These are phyloP conservation scores for Pharmacophagus antenor DNA, from an alignment of 2,888 invertebrate genomes.

Conservation along the genomic window DNA sequence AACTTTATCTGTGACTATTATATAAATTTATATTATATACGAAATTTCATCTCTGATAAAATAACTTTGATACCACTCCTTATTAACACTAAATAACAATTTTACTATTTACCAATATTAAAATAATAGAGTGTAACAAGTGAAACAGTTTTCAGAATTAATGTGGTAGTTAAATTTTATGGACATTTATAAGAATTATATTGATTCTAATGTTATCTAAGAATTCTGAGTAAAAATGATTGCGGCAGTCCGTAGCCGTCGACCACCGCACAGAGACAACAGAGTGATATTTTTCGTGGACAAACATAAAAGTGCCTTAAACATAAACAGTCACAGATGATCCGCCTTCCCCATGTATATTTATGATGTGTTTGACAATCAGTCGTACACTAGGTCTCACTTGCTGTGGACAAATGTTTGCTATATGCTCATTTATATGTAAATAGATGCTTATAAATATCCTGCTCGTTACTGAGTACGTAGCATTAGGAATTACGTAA, in stretches of 20 bases:
- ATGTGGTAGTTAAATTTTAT: neutral
- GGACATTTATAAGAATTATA: too few species aligned
- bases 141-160: too few species aligned
- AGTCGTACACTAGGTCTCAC: conserved; percentile 63
- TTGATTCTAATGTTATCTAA: neutral
- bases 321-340: conserved; percentile 63
- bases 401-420: conserved; percentile 61
- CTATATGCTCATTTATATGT: conserved; percentile 48
- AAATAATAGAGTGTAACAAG: too few species aligned
- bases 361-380: conserved; percentile 72
- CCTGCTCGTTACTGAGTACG: conserved; percentile 27
- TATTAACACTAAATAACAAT: too few species aligned
- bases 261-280: conserved; percentile 46
- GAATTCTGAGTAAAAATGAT: conserved; percentile 30
- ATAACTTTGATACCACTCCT: too few species aligned
- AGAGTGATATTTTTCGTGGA: conserved; percentile 73
- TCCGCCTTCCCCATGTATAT: conserved; percentile 71
- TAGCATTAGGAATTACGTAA: conserved; percentile 3
- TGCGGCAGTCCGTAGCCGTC: conserved; percentile 38
- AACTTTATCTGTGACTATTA: too few species aligned
- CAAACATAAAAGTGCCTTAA: conserved; percentile 68
- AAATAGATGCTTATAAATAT: conserved; percentile 36
- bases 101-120: too few species aligned
- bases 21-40: too few species aligned
- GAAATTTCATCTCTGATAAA: too few species aligned